Conservation (phyloP, 2,888 invertebrate species). For the Lasioglossum oenotherae region DNA sequence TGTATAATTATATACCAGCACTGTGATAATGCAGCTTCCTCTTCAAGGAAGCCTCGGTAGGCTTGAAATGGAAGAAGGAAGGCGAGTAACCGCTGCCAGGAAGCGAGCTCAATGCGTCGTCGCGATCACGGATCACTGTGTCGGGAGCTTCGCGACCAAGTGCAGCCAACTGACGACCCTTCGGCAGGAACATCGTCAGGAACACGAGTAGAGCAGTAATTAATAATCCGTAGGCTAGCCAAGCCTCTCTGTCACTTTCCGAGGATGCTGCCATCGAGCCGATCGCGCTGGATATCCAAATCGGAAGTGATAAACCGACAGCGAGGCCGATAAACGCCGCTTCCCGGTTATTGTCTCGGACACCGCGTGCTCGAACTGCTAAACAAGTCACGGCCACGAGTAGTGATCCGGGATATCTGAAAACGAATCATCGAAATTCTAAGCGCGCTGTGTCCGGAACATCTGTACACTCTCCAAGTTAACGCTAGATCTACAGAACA, state of each 20-base stretch:
- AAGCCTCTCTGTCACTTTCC: slow-evolving; percentile 93
- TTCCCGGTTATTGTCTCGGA: slow-evolving; percentile 97
- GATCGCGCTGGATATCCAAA: slow-evolving; percentile 94
- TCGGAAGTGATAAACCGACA: slow-evolving; percentile 93
- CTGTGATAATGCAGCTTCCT: slow-evolving; percentile 85
- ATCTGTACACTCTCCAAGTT: background rate
- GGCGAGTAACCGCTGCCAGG: slow-evolving; percentile 94
- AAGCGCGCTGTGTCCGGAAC: background rate
- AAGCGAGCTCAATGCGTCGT: slow-evolving; percentile 92
- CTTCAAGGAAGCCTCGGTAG: slow-evolving; percentile 91
- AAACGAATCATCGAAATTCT: slow-evolving; percentile 24
- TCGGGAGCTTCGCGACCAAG: slow-evolving; percentile 92
- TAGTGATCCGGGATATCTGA: slow-evolving; percentile 90
- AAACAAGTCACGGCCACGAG: slow-evolving; percentile 93
- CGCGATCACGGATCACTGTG: slow-evolving; percentile 88
- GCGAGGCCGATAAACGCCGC: slow-evolving; percentile 96
- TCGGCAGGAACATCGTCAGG: slow-evolving; percentile 97
- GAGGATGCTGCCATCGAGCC: slow-evolving; percentile 83
- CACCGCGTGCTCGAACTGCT: slow-evolving; percentile 93
- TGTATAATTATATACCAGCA: slow-evolving; percentile 74
- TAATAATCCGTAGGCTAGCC: slow-evolving; percentile 95
- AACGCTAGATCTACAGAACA: background rate
- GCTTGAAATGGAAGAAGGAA: slow-evolving; percentile 97
- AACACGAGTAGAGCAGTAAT: slow-evolving; percentile 94
- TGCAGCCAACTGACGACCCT: slow-evolving; percentile 95